phyloP scores from a whole-genome alignment of 2,888 invertebrate species.

The Microctonus hyperodae region DNA sequence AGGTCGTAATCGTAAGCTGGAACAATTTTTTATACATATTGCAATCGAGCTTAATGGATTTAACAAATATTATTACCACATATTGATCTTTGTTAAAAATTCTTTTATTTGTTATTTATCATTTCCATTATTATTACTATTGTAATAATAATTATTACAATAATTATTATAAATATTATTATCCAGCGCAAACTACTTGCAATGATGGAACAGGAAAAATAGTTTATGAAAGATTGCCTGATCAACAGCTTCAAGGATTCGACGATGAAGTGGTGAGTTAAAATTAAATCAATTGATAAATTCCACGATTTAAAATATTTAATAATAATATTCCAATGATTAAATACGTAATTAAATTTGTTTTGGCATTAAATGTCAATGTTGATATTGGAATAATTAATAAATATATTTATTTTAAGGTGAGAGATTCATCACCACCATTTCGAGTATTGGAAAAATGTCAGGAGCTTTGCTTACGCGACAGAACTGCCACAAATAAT shows the following conservation, averaged over 20 bases:
- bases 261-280: slow-evolving; percentile 83
- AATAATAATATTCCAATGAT: too few relatives aligned
- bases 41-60: slow-evolving; percentile 6
- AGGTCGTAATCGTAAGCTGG: slow-evolving; percentile 25
- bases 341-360: too few relatives aligned
- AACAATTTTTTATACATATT: slow-evolving; percentile 28
- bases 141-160: too few relatives aligned
- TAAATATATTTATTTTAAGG: slow-evolving; percentile 61
- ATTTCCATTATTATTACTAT: slow-evolving; percentile 36
- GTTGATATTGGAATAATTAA: too few relatives aligned
- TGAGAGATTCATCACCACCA: slow-evolving; percentile 83
- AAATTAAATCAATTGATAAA: background rate
- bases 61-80: background rate
- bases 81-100: background rate
- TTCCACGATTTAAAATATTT: too few relatives aligned
- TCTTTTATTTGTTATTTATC: background rate
- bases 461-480: slow-evolving; percentile 83
- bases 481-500: slow-evolving; percentile 79
- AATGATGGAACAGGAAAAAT: slow-evolving; percentile 89
- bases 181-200: slow-evolving; percentile 87
- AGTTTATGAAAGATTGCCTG: slow-evolving; percentile 87
- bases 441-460: slow-evolving; percentile 89
- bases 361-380: too few relatives aligned
- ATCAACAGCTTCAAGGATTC: slow-evolving; percentile 88
- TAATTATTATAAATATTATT: too few relatives aligned